These are phyloP conservation scores for Drosophila pectinifera DNA, from an alignment of 1,140 invertebrate genomes.

Conservation along the genomic window DNA sequence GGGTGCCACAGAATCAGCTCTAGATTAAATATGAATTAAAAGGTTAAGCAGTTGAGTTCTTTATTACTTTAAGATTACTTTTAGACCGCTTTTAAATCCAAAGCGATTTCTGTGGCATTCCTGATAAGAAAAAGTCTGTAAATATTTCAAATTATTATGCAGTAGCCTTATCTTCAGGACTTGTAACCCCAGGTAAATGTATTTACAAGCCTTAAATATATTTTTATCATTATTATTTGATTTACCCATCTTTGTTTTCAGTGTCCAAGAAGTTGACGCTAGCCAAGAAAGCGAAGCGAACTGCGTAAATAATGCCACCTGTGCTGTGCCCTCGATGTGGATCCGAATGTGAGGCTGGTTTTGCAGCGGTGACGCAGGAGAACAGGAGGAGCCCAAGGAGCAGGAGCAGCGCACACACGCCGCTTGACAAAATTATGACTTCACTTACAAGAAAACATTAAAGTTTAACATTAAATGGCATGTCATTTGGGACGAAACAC, in stretches of 20 bases:
- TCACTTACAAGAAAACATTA: conserved; percentile 82
- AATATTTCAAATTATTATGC: too few species aligned
- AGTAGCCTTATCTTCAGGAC: too few species aligned
- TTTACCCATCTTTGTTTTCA: not conserved
- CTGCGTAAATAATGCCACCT: conserved; percentile 69
- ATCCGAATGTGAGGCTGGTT: conserved; percentile 11
- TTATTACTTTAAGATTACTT: too few species aligned
- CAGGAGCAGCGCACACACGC: conserved; percentile 12
- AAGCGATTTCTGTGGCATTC: too few species aligned
- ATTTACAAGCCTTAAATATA: too few species aligned
- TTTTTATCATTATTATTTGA: too few species aligned
- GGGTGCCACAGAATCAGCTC: too few species aligned
- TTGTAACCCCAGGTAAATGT: not conserved
- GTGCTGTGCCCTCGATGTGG: conserved; percentile 41
- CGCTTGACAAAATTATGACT: conserved; percentile 80
- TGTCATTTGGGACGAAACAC: conserved; percentile 74
- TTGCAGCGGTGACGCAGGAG: not conserved
- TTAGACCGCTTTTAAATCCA: too few species aligned
- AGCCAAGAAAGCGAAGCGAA: conserved; percentile 18
- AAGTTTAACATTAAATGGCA: conserved; percentile 84
- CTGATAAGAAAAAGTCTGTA: too few species aligned
- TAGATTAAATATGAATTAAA: too few species aligned
- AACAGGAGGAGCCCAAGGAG: conserved; percentile 1
- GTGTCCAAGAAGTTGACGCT: not conserved
- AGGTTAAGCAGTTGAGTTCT: too few species aligned